Evolutionary conservation across 2,888 invertebrate species (phyloP).

Genomic region (Falcaria lacertinaria): DNA sequence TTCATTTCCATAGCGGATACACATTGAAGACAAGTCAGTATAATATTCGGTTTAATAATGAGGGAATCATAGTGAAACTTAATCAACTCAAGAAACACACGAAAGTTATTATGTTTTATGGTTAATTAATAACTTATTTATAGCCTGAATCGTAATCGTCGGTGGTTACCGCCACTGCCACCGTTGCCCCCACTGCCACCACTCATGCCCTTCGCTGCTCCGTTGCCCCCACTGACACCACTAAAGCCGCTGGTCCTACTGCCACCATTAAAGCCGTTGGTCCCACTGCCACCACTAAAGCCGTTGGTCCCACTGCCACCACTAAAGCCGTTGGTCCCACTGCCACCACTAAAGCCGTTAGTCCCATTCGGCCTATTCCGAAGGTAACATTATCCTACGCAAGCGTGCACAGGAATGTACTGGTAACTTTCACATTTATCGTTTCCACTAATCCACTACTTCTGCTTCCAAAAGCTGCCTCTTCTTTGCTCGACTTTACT

Average conservation of each 20-base stretch:
- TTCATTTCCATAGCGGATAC: no score
- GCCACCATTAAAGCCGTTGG: slow-evolving; percentile 4
- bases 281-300: neutral
- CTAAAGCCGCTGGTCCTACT: neutral
- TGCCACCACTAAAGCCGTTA: neutral
- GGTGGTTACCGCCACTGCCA: slow-evolving; percentile 3
- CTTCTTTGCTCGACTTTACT: slow-evolving; percentile 6
- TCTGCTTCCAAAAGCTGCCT: slow-evolving; percentile 9
- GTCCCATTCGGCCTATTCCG: neutral
- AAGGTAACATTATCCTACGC: slow-evolving; percentile 17
- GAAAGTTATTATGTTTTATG: neutral
- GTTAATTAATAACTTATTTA: neutral
- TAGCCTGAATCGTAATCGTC: neutral
- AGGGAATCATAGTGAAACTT: no score
- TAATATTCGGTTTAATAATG: no score
- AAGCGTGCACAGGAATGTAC: slow-evolving; percentile 8
- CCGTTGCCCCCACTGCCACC: neutral
- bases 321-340: slow-evolving; percentile 2
- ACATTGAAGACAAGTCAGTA: no score
- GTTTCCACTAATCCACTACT: slow-evolving; percentile 4
- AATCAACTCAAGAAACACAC: no score
- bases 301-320: neutral
- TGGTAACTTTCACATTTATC: slow-evolving; percentile 2
- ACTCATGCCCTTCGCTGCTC: neutral
- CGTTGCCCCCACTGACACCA: neutral